These are phyloP conservation scores for Lumbricus terrestris DNA, from an alignment of 2,888 invertebrate genomes.

Conservation along the genomic window DNA sequence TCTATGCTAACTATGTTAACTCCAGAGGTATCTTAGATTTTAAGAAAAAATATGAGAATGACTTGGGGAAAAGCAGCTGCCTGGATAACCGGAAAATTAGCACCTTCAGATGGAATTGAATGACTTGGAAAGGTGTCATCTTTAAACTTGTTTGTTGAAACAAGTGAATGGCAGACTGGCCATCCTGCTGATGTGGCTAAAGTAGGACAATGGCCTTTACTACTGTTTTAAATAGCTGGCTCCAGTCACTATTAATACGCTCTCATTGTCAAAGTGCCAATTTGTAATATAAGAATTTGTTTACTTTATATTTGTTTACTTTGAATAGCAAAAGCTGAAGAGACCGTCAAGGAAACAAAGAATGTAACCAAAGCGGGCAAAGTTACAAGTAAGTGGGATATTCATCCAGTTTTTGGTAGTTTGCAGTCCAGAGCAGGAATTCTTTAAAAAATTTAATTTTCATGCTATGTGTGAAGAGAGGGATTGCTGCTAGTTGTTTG, in stretches of 20 bases:
- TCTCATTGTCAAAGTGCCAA: not conserved
- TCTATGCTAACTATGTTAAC: not conserved
- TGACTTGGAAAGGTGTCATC: not conserved
- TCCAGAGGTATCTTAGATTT: not conserved
- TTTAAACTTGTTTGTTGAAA: not conserved
- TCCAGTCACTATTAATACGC: no score
- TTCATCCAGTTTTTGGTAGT: not conserved
- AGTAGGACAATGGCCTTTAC: not conserved
- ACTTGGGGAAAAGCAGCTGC: no score
- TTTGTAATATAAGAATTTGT: not conserved
- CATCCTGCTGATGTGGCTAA: not conserved
- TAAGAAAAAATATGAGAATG: not conserved
- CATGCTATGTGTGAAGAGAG: not conserved
- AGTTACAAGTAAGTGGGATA: not conserved
- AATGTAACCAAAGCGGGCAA: slow-evolving; percentile 4
- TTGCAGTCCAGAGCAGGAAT: not conserved
- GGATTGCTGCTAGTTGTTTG: not conserved
- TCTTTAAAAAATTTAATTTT: no score
- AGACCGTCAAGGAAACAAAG: not conserved
- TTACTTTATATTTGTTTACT: not conserved
- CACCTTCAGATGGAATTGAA: not conserved
- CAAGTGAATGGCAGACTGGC: not conserved
- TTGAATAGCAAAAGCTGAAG: not conserved
- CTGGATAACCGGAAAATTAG: no score
- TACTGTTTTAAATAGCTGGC: no score